Evolutionary conservation across 53 echinoderm and acorn worm species (phyloP), one percentile per base, ranked within the genome.

Genomic region (Crossaster papposus): DNA sequence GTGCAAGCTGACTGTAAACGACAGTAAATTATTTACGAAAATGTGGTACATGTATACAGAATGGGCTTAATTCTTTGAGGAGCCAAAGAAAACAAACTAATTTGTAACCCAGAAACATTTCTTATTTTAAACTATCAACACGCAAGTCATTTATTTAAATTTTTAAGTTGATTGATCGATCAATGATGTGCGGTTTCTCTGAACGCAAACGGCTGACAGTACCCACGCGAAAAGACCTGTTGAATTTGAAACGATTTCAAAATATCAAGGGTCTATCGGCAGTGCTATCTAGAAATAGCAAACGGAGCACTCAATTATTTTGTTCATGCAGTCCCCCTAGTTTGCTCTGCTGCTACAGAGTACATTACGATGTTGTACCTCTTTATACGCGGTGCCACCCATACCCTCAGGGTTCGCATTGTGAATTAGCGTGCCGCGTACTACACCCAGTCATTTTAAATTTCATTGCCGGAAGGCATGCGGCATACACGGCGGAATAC

Each of bases 371-470:
- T 51, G 72, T 84, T 84, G 70, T 84, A 70, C 84, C 84, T 33
- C 72, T 65, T 71, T 26, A 44, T 51, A 72, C 70, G 24, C 84
- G 36, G 26, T 35, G 65, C 84, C 84, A 84, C 84, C 84, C 51
- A 78, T 50, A 4, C 78, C 72, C 84, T 71, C 26, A 54, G 72
- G 84, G 54, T 52, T 28, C 72, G 72, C 51, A 30, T 84, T 30
- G 84, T 73, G 71, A 84, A 72, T 72, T 72, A 84, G 72, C 84
- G 31, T 17, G 65, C 65, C 28, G 38, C 58, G 58, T 17, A 3
- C 72, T 72, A 72, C 54, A 50, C 50, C 72, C 84, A 65, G 84
- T 72, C 70, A 84, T 84, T 84, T 84, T 72, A 53, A 82, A 84
- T 84, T 30, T 73, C 62, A 20, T 26, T 26, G 24, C 51, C 78